phyloP scores from a whole-genome alignment of 2,888 invertebrate species.

The Helicoverpa assulta region DNA sequence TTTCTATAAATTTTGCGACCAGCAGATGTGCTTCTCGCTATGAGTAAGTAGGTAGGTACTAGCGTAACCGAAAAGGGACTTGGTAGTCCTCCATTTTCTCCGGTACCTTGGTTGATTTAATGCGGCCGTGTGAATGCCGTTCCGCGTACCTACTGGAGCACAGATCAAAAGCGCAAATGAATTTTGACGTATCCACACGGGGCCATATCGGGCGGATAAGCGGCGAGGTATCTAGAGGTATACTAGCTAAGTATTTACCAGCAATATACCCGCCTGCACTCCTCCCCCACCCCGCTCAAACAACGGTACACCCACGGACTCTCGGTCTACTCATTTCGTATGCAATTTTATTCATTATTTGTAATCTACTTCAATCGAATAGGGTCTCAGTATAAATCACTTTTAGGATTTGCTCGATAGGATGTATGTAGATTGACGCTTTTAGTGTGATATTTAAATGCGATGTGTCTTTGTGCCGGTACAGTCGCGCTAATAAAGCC shows the following conservation, averaged over 20 bases:
- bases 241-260: conserved; percentile 77
- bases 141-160: conserved; percentile 44
- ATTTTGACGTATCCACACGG: conserved; percentile 69
- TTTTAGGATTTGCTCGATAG: conserved; percentile 87
- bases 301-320: conserved; percentile 84
- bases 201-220: conserved; percentile 64
- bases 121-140: conserved; percentile 31
- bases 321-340: conserved; percentile 88
- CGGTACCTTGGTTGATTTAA: conserved; percentile 45
- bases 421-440: conserved; percentile 89
- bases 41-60: conserved; percentile 28
- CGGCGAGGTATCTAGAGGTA: conserved; percentile 65
- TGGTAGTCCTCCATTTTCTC: conserved; percentile 33
- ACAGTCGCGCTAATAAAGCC: conserved; percentile 84
- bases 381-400: conserved; percentile 89
- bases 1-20: not conserved
- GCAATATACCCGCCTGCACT: conserved; percentile 79
- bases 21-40: conserved; percentile 6
- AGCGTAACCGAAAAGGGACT: conserved; percentile 24
- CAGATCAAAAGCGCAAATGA: conserved; percentile 72
- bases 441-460: conserved; percentile 89
- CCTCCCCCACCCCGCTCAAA: conserved; percentile 78
- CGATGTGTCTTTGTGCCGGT: conserved; percentile 82
- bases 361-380: conserved; percentile 90
- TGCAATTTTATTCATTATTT: conserved; percentile 91